These are phyloP conservation scores for Mustela lutreola DNA, from an alignment of 2,113 vertebrate genomes.

Conservation along the genomic window DNA sequence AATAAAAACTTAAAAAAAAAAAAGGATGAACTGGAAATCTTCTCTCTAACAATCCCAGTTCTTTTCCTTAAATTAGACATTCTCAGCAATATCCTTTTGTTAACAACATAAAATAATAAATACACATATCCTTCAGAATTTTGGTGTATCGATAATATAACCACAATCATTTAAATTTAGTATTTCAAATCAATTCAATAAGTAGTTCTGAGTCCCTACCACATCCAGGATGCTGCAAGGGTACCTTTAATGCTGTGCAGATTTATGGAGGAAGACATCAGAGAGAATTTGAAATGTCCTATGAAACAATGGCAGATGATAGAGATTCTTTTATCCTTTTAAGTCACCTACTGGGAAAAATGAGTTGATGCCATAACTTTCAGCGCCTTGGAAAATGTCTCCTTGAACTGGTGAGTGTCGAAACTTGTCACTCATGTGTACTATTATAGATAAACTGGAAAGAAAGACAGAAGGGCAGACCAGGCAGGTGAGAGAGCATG, in stretches of 20 bases:
- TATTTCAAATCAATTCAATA: neutral
- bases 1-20: too few relatives aligned
- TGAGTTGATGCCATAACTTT: neutral
- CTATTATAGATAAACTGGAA: neutral
- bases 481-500: neutral
- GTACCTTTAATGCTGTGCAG: neutral
- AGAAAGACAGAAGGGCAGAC: neutral
- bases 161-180: neutral
- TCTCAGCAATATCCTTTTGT: constrained; percentile 1
- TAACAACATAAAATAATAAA: neutral
- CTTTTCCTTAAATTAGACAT: neutral
- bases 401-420: neutral
- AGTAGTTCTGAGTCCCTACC: neutral
- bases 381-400: neutral
- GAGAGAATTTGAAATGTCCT: neutral
- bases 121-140: neutral
- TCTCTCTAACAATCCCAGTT: neutral
- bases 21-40: too few relatives aligned
- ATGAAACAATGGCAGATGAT: neutral
- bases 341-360: constrained; percentile 2
- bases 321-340: neutral
- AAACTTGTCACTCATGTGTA: neutral
- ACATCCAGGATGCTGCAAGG: neutral
- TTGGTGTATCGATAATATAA: neutral
- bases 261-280: neutral